Base-by-base conservation (phyloP, 2,113 vertebrate species). In the Xerus inauris region DNA sequence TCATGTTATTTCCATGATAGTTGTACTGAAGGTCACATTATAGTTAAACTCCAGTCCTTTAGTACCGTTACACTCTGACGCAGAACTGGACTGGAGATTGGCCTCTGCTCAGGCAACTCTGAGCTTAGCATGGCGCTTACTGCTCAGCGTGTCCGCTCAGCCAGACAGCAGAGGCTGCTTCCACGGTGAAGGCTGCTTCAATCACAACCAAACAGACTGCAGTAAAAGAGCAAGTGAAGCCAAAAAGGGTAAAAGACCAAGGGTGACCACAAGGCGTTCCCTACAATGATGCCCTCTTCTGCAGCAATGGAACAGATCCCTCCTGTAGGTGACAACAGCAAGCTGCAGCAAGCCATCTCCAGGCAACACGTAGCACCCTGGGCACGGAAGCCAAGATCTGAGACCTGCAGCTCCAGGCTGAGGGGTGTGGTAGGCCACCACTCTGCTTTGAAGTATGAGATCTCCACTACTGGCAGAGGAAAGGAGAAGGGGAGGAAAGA, bases 261-360 rank as follows among this genome's bases (percentile, higher is more conserved):
- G 2, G 35, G 30, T 47, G 40, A 64, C 2, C 13, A 38, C 40
- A 80, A 86, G 47, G n/a, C n/a, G 30, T 77, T 82, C 51, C 45
- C 20, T 59, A 17, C 20, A 22, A 40, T 14, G 1, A 0, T 4
- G 59, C 69, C 20, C 45, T 26, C 14, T 86, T 35, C 30, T 82
- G 30, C 35, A 73, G 17, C n/a, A n/a, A 22, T 62, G 35, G 14
- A 54, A n/a, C 24, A 0, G 6, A 16, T 13, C 38, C 45, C 40
- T 57, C 20, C 9, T 2, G 28, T 51, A 8, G 12, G 20, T 77
- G 57, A 80, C 8, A 62, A 32, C 0, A n/a, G n/a, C 14, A 54
- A 54, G 47, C 1, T 1, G 1, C 8, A 57, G 6, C 6, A 30
- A 16, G 19, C 10, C 7, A 3, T 67, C 6, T 0, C 16, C 0